Conservation (phyloP, 1,140 invertebrate species). For the Melitaea cinxia region DNA sequence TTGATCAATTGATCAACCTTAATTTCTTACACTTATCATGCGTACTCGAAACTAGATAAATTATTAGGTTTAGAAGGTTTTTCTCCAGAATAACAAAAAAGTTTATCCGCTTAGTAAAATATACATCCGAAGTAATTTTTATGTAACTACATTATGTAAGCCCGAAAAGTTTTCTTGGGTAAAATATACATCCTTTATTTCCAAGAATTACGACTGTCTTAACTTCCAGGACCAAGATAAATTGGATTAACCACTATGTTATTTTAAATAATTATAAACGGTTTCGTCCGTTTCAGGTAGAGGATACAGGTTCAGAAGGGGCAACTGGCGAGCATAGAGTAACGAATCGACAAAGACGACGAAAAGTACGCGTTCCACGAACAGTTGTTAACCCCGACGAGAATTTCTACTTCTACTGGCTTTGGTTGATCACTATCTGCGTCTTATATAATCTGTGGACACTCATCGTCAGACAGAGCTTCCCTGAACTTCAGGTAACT, state of each 20-base stretch:
- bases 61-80: too few species aligned
- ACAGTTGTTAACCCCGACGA: conserved; percentile 97
- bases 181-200: neutral
- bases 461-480: conserved; percentile 95
- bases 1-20: too few species aligned
- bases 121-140: neutral
- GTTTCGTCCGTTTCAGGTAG: conserved; percentile 68
- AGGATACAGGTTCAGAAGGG: conserved; percentile 86
- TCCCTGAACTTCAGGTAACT: conserved; percentile 91
- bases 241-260: neutral
- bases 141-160: neutral
- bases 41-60: too few species aligned
- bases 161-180: neutral
- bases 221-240: neutral
- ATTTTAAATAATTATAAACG: neutral
- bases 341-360: conserved; percentile 83
- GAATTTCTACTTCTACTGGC: conserved; percentile 97
- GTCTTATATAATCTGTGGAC: conserved; percentile 98
- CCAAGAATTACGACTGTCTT: neutral
- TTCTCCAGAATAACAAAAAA: too few species aligned
- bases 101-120: neutral
- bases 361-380: conserved; percentile 86
- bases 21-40: too few species aligned
- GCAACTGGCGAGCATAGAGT: conserved; percentile 82
- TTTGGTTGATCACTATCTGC: conserved; percentile 92